Percentiles rank a stretch among this genome's conserved stretches.
Evolutionary conservation across 2,888 invertebrate species (phyloP).

Genomic region (Atrina japonica): DNA sequence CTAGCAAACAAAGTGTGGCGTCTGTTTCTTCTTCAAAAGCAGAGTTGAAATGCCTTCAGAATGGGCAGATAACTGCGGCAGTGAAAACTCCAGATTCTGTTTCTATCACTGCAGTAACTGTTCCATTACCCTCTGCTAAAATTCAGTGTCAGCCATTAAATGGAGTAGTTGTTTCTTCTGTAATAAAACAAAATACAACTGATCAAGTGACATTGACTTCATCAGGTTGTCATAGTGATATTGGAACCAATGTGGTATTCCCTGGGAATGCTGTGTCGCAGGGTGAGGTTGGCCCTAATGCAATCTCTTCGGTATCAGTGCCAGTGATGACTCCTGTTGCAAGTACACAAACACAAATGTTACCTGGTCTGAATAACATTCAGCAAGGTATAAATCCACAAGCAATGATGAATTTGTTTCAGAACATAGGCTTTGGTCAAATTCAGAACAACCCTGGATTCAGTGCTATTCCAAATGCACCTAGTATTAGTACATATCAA

Average conservation of each 20-base stretch:
- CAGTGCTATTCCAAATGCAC: neutral
- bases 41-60: no score
- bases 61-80: no score
- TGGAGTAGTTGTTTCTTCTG: neutral
- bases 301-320: constrained; percentile 2
- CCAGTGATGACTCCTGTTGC: constrained; percentile 6
- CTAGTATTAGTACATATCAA: neutral
- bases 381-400: constrained; percentile 19
- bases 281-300: constrained; percentile 1
- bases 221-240: no score
- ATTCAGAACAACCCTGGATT: constrained; percentile 7
- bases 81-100: no score
- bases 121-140: no score
- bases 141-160: no score
- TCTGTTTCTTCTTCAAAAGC: no score
- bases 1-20: no score
- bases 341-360: neutral
- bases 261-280: no score
- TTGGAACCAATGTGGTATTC: no score
- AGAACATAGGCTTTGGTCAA: constrained; percentile 17
- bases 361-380: neutral
- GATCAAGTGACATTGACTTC: neutral
- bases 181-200: neutral
- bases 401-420: constrained; percentile 18
- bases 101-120: no score